These are phyloP conservation scores for Melanotaenia boesemani DNA, from an alignment of 2,797 vertebrate species.

Conservation along the genomic window DNA sequence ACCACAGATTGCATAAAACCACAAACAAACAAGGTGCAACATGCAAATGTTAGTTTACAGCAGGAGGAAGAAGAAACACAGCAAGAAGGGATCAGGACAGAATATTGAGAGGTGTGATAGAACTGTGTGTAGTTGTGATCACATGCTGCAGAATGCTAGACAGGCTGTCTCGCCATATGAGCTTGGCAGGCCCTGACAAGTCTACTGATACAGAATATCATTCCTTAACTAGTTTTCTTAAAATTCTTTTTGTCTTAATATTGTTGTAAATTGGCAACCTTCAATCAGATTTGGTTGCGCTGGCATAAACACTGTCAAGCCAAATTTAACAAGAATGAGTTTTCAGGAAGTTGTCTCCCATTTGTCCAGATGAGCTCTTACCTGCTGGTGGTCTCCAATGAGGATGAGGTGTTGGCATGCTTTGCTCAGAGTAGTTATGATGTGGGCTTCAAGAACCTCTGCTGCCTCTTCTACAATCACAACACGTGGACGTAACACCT, in stretches of 20 bases:
- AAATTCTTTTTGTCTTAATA: background rate
- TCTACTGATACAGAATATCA: slow-evolving; percentile 56
- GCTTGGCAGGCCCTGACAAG: slow-evolving; percentile 66
- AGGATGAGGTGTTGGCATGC: slow-evolving; percentile 95
- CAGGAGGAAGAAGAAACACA: slow-evolving; percentile 39
- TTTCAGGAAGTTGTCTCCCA: background rate
- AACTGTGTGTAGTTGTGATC: slow-evolving; percentile 51
- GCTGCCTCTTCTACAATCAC: slow-evolving; percentile 96
- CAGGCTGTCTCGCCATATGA: slow-evolving; percentile 72
- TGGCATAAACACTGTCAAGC: background rate
- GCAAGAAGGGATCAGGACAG: slow-evolving; percentile 38
- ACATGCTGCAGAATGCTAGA: slow-evolving; percentile 61
- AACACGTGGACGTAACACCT: slow-evolving; percentile 86
- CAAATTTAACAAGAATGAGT: background rate
- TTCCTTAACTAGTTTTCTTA: slow-evolving; percentile 20
- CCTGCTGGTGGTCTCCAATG: slow-evolving; percentile 98
- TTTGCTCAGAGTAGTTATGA: slow-evolving; percentile 90
- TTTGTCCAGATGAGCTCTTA: slow-evolving; percentile 54
- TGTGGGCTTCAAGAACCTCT: slow-evolving; percentile 95
- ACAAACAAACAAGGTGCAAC: slow-evolving; percentile 43
- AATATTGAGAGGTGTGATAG: slow-evolving; percentile 59
- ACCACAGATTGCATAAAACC: slow-evolving; percentile 37
- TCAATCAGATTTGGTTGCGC: background rate
- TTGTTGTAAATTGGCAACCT: slow-evolving; percentile 7
- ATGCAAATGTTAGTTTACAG: slow-evolving; percentile 47